phyloP scores from a whole-genome alignment of 2,113 vertebrate genomes.

The Isurus oxyrinchus region DNA sequence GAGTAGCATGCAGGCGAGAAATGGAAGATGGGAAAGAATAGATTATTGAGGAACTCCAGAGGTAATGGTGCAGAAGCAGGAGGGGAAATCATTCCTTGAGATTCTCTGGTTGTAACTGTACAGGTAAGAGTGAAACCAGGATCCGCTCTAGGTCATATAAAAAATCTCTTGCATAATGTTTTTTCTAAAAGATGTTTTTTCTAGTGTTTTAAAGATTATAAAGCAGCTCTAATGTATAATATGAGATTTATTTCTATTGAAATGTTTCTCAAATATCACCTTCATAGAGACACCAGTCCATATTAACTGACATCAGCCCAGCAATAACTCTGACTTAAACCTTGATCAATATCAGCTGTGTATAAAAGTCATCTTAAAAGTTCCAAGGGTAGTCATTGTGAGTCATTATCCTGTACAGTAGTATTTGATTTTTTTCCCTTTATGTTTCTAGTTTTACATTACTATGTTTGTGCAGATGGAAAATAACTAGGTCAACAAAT shows the following conservation, averaged over 20 bases:
- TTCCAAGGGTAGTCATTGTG: background rate
- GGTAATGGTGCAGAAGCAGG: no score
- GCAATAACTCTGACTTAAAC: background rate
- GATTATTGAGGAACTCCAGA: background rate
- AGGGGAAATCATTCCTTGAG: background rate
- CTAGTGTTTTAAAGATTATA: background rate
- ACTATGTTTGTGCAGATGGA: slow-evolving; percentile 22
- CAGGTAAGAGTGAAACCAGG: background rate
- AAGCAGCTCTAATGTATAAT: background rate
- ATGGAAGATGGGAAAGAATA: background rate
- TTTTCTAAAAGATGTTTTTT: background rate
- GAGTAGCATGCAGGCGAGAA: background rate
- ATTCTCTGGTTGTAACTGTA: background rate
- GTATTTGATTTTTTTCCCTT: background rate
- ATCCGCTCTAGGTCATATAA: background rate
- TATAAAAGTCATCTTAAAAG: background rate
- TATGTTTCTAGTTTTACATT: slow-evolving; percentile 8
- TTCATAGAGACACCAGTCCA: background rate
- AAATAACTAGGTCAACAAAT: slow-evolving; percentile 33
- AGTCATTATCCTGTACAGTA: background rate
- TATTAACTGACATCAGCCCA: background rate
- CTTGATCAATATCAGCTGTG: background rate
- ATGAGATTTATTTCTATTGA: background rate
- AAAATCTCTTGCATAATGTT: background rate
- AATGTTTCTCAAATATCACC: background rate